These are phyloP conservation scores for Eupsittula cactorum DNA, from an alignment of 2,113 vertebrate species.

Conservation along the genomic window DNA sequence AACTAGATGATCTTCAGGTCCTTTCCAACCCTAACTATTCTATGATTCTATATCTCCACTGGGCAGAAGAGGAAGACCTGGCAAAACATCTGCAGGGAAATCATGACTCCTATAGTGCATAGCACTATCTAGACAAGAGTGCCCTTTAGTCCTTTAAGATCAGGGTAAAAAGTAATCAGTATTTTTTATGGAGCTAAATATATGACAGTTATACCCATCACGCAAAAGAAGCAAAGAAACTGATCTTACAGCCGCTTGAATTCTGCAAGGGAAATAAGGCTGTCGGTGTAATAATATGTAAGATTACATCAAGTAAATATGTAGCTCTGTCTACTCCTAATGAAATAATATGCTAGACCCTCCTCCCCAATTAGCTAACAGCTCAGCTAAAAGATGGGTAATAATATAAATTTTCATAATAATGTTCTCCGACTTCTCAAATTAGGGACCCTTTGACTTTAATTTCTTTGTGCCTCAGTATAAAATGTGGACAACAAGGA, in stretches of 20 bases:
- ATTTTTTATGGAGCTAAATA: background rate
- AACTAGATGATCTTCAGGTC: too few species aligned
- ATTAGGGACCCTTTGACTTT: conserved; percentile 5
- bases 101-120: background rate
- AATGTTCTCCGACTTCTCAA: background rate
- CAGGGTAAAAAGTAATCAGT: background rate
- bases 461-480: background rate
- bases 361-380: background rate
- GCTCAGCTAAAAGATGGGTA: background rate
- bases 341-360: background rate
- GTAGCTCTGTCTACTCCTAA: background rate
- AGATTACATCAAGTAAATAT: background rate
- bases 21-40: too few species aligned
- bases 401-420: conserved; percentile 21
- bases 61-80: background rate
- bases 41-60: background rate
- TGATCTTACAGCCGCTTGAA: background rate
- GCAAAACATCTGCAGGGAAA: background rate
- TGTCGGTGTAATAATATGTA: background rate
- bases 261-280: background rate
- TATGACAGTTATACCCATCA: background rate
- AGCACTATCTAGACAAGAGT: background rate
- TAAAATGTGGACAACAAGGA: conserved; percentile 16
- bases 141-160: background rate
- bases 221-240: background rate